phyloP scores from a whole-genome alignment of 2,113 vertebrate species.

The Halichoeres trimaculatus region DNA sequence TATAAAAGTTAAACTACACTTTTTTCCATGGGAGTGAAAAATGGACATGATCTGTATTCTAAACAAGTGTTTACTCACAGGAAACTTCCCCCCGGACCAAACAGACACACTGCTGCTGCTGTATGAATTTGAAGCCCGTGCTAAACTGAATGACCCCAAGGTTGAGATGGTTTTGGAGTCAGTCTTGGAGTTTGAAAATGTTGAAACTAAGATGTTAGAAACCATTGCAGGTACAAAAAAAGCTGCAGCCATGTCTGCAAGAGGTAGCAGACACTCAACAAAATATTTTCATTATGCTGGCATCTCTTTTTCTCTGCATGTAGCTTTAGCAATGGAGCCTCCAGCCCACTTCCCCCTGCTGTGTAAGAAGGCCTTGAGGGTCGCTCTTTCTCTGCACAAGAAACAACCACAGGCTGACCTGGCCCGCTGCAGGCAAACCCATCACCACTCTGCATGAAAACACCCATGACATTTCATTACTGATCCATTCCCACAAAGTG shows the following conservation, averaged over 20 bases:
- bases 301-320: constrained; percentile 14
- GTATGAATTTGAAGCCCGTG: constrained; percentile 93
- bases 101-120: constrained; percentile 89
- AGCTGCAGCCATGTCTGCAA: fast-evolving
- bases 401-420: constrained; percentile 82
- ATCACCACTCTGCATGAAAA: constrained; percentile 18
- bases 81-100: constrained; percentile 83
- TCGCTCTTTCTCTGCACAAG: constrained; percentile 85
- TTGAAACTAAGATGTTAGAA: constrained; percentile 88
- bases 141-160: constrained; percentile 89
- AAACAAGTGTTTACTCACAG: constrained; percentile 66
- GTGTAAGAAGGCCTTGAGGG: constrained; percentile 89
- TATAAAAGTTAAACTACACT: neutral
- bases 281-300: neutral
- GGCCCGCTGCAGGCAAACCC: constrained; percentile 85
- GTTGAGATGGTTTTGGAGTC: constrained; percentile 86
- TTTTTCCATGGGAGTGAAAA: neutral
- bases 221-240: constrained; percentile 86
- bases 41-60: neutral
- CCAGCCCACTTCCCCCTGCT: constrained; percentile 88
- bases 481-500: neutral
- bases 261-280: neutral
- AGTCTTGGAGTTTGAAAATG: constrained; percentile 85
- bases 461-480: constrained; percentile 1
- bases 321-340: constrained; percentile 91